Evolutionary conservation across 2,888 invertebrate species (phyloP).

Genomic region (Odontomyia ornata): DNA sequence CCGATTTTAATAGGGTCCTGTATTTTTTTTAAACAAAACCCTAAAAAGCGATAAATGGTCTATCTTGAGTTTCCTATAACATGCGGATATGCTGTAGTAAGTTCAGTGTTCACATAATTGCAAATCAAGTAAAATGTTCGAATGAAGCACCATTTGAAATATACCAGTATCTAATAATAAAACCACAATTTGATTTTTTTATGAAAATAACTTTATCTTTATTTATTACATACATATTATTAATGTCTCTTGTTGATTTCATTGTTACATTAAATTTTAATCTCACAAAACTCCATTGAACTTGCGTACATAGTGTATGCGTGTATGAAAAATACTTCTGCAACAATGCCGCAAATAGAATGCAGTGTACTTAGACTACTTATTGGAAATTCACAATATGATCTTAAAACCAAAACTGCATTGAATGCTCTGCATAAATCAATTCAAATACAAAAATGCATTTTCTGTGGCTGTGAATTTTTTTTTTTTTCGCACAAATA

Average conservation of each 20-base stretch:
- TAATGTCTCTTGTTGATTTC: background rate
- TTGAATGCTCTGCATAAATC: conserved; percentile 1
- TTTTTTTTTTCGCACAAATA: background rate
- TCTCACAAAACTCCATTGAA: conserved; percentile 3
- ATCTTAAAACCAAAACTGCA: background rate
- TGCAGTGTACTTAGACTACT: background rate
- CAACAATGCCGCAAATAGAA: background rate
- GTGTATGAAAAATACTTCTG: background rate
- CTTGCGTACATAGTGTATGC: background rate
- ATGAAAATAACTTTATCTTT: background rate
- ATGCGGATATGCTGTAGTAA: no score
- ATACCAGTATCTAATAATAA: no score
- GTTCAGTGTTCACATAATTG: no score
- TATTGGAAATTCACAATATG: background rate
- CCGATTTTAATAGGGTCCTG: no score
- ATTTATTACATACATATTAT: conserved; percentile 1
- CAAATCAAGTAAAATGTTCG: no score
- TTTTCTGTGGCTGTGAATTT: background rate
- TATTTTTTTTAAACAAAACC: no score
- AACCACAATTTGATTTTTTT: background rate
- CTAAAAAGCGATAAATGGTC: no score
- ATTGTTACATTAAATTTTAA: conserved; percentile 10
- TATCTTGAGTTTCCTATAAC: no score
- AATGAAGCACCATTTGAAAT: no score
- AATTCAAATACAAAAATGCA: background rate